Evolutionary conservation across 2,797 vertebrate genomes (phyloP).

Genomic region (Staurois parvus): DNA sequence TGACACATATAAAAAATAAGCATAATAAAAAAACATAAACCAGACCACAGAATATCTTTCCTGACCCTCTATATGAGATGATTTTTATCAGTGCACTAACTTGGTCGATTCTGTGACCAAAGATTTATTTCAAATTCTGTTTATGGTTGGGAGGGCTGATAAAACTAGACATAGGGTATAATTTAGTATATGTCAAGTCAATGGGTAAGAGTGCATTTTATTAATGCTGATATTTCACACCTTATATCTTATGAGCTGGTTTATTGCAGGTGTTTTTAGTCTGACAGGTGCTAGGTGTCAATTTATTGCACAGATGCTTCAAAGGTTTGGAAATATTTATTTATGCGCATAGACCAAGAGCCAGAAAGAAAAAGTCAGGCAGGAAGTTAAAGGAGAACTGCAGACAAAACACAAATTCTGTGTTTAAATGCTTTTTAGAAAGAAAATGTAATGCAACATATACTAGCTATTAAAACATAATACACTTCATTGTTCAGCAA

Average conservation of each 20-base stretch:
- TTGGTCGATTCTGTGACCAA: not conserved
- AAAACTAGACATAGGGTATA: conserved; percentile 14
- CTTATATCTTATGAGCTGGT: conserved; percentile 24
- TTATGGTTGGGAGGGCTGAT: not conserved
- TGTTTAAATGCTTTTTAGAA: not conserved
- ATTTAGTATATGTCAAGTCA: conserved; percentile 33
- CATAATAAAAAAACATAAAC: not conserved
- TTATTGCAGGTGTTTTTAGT: conserved; percentile 20
- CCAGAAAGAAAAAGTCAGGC: not conserved
- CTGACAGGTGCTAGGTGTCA: conserved; percentile 12
- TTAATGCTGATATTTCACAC: conserved; percentile 36
- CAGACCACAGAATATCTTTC: not conserved
- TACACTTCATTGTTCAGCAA: too few species aligned
- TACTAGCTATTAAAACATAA: not conserved
- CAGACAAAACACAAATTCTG: not conserved
- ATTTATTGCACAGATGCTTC: conserved; percentile 12
- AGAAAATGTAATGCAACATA: too few species aligned
- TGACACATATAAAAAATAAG: not conserved
- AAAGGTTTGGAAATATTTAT: conserved; percentile 6
- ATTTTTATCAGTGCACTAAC: not conserved
- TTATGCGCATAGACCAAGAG: not conserved
- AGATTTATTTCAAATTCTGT: not conserved
- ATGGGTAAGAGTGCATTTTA: conserved; percentile 24
- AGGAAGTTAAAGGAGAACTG: not conserved
- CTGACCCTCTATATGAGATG: not conserved